Evolutionary conservation across 2,797 vertebrate genomes (phyloP).

Genomic region (Bovichtus diacanthus): DNA sequence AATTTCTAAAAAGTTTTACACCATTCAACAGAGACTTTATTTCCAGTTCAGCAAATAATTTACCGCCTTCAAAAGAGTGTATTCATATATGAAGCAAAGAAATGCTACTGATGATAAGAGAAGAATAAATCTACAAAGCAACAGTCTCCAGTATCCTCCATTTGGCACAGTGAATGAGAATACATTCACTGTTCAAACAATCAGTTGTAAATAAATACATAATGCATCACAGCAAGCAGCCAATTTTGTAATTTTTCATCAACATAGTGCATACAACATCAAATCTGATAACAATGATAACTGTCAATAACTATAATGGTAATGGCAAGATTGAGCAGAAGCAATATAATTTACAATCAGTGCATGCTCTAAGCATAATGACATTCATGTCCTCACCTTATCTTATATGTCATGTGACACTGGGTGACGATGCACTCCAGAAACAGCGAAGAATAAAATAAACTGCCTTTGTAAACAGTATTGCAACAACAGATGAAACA

Average conservation of each 20-base stretch:
- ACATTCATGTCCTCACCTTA: slow-evolving; percentile 83
- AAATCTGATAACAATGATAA: slow-evolving; percentile 86
- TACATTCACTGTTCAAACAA: slow-evolving; percentile 83
- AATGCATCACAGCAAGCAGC: slow-evolving; percentile 87
- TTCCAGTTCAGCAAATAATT: slow-evolving; percentile 83
- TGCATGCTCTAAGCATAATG: slow-evolving; percentile 87
- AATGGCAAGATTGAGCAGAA: slow-evolving; percentile 85
- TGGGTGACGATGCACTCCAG: slow-evolving; percentile 77
- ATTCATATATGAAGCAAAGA: slow-evolving; percentile 84
- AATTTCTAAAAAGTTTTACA: slow-evolving; percentile 49
- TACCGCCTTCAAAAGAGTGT: slow-evolving; percentile 84
- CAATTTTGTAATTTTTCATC: slow-evolving; percentile 82
- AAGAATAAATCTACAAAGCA: slow-evolving; percentile 84
- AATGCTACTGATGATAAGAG: slow-evolving; percentile 85
- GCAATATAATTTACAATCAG: slow-evolving; percentile 90
- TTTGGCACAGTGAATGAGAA: slow-evolving; percentile 82
- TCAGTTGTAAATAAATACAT: slow-evolving; percentile 83
- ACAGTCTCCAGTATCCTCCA: slow-evolving; percentile 78
- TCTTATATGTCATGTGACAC: slow-evolving; percentile 77
- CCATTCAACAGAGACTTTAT: slow-evolving; percentile 88
- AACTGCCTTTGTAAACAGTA: slow-evolving; percentile 86
- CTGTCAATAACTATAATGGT: slow-evolving; percentile 83
- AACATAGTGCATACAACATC: slow-evolving; percentile 90
- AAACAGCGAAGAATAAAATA: slow-evolving; percentile 85
- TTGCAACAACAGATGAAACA: slow-evolving; percentile 85